Base-by-base conservation (phyloP, 2,113 vertebrate species). In the Eleginops maclovinus region DNA sequence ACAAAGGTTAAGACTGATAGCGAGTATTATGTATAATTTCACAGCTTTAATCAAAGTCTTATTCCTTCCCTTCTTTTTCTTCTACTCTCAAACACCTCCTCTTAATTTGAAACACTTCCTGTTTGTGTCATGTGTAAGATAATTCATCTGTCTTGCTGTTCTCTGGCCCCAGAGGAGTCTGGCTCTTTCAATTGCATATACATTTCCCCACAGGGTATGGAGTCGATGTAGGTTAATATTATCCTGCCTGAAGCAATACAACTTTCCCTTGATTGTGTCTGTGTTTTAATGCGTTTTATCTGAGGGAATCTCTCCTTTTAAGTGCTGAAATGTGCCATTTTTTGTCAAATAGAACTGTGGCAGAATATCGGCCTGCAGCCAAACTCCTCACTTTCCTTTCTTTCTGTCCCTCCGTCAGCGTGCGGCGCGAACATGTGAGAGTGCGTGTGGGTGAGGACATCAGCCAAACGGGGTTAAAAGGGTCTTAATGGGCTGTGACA, bases 401-500 rank as follows among this genome's bases (percentile, higher is more conserved):
- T n/a, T 0, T 53, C 17, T 0, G n/a, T 41, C 36, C 43, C 47
- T 63, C 47, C 0, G n/a, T 77, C 0, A 12, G 46, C 61, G 16
- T 12, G 16, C 56, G 54, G 66, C 17, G 11, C 26, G 12, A 73
- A 79, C 67, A 51, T 31, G 59, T 75, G 59, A 24, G 74, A 19
- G 26, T 76, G 60, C 60, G 73, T 47, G 82, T 81, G 44, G 84
- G 74, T 66, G 75, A 75, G 51, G 31, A 70, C 59, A 50, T 72
- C 16, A 83, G 63, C 51, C 78, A 77, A 71, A 82, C 67, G 69
- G 53, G 72, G 75, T 83, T 83, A 51, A 80, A 71, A 64, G 54
- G 58, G 62, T 83, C 81, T 83, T 81, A 83, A 88, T 70, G 86
- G 72, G 66, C 68, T 83, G 85, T 81, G 83, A 85, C 81, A 86